Percentiles rank a stretch among this genome's conserved stretches.
Conservation (phyloP, 2,797 vertebrate genomes). For the Parambassis ranga region DNA sequence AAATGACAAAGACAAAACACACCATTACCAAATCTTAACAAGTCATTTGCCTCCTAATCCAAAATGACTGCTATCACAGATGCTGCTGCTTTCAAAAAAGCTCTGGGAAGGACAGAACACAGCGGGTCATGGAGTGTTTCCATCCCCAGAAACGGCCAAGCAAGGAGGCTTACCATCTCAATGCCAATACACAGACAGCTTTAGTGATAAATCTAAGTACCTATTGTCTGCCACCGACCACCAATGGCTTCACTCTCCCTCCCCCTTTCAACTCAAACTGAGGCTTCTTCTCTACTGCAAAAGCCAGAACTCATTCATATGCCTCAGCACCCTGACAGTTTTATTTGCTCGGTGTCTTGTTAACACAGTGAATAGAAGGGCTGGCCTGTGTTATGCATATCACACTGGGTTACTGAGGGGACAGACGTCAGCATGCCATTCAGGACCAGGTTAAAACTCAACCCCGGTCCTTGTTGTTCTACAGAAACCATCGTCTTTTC, state of each 20-base stretch:
- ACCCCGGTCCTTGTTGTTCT: conserved; percentile 42
- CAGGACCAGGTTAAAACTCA: conserved; percentile 67
- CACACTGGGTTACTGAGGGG: conserved; percentile 81
- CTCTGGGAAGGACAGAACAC: neutral
- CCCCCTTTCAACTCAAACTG: conserved; percentile 51
- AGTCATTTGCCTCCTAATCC: conserved; percentile 23
- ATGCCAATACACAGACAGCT: conserved; percentile 49
- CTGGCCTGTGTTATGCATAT: conserved; percentile 84
- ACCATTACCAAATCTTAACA: conserved; percentile 10
- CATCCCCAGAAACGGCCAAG: conserved; percentile 23
- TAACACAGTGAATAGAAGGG: conserved; percentile 81
- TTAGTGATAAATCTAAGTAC: conserved; percentile 66
- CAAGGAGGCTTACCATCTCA: conserved; percentile 24
- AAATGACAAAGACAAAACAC: conserved; percentile 34
- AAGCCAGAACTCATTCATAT: conserved; percentile 76
- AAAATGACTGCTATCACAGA: conserved; percentile 7
- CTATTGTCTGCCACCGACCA: conserved; percentile 65
- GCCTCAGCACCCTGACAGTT: conserved; percentile 74
- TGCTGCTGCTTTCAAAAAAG: conserved; percentile 21
- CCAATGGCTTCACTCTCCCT: conserved; percentile 61
- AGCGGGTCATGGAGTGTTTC: conserved; percentile 18
- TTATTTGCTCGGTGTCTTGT: conserved; percentile 83
- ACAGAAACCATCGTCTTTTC: conserved; percentile 20
- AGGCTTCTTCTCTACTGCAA: conserved; percentile 39
- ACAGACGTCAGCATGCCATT: conserved; percentile 75